Percentiles rank a stretch among this genome's conserved stretches.
These are phyloP conservation scores for Pachyramphus minor DNA, from an alignment of 2,113 vertebrate genomes.

Conservation along the genomic window DNA sequence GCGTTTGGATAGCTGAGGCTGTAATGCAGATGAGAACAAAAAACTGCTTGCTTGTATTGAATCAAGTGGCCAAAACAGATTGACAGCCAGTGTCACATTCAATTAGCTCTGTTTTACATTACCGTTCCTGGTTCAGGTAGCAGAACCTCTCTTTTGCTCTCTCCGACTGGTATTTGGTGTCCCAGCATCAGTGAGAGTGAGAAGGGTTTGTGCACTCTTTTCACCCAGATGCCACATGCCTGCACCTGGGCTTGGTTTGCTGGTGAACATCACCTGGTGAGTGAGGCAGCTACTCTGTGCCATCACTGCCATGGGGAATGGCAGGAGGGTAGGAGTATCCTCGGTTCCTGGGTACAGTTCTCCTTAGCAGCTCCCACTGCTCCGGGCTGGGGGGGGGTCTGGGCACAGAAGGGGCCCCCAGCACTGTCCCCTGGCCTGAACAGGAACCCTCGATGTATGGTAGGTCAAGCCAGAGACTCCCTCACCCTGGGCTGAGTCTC, in stretches of 20 bases:
- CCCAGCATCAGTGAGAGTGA: accelerated
- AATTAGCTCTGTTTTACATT: not conserved
- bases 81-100: not conserved
- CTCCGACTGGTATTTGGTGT: not conserved
- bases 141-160: not conserved
- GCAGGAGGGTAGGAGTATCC: not conserved
- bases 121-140: not conserved
- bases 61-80: not conserved
- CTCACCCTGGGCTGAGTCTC: accelerated
- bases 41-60: not conserved
- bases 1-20: not conserved
- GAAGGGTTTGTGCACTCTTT: accelerated
- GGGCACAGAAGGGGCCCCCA: not conserved
- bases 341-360: accelerated
- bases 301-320: accelerated
- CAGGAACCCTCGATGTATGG: accelerated
- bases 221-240: not conserved
- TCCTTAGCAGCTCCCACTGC: accelerated
- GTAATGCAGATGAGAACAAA: not conserved
- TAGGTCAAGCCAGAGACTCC: not conserved
- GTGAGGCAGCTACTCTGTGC: not conserved
- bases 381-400: not conserved
- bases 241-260: not conserved
- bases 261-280: accelerated
- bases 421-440: not conserved